These are phyloP conservation scores for Ascaphus truei DNA, from an alignment of 2,113 vertebrate species.

Conservation along the genomic window DNA sequence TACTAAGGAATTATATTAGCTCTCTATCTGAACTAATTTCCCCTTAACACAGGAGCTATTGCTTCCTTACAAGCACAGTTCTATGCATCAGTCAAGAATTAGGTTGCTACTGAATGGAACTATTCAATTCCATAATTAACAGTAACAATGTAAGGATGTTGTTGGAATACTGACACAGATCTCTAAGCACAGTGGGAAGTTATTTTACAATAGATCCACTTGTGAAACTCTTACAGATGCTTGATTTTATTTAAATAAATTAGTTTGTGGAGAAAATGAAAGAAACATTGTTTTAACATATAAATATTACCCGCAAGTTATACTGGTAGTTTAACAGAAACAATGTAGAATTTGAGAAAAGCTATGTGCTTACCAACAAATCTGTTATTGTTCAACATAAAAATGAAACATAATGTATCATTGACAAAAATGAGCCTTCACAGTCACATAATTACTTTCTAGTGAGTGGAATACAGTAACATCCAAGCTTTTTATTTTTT, in stretches of 20 bases:
- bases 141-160: neutral
- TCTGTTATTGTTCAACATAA: too few species aligned
- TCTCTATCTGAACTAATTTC: neutral
- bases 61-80: neutral
- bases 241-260: neutral
- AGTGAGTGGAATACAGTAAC: too few species aligned
- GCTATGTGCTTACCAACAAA: too few species aligned
- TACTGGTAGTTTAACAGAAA: neutral
- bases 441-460: too few species aligned
- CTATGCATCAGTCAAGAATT: neutral
- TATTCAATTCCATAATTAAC: neutral
- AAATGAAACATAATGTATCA: too few species aligned
- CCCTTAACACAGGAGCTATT: neutral
- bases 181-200: neutral
- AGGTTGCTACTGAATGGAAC: neutral
- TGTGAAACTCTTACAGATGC: neutral
- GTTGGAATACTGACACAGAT: neutral
- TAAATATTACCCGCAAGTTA: too few species aligned
- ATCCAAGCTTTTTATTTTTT: too few species aligned
- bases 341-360: too few species aligned
- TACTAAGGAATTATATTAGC: too few species aligned
- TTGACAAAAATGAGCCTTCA: too few species aligned
- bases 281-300: too few species aligned
- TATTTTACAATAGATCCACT: neutral
- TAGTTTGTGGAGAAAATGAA: neutral